Conservation (phyloP, 1,140 invertebrate species). For the Heliothis subflexa region DNA sequence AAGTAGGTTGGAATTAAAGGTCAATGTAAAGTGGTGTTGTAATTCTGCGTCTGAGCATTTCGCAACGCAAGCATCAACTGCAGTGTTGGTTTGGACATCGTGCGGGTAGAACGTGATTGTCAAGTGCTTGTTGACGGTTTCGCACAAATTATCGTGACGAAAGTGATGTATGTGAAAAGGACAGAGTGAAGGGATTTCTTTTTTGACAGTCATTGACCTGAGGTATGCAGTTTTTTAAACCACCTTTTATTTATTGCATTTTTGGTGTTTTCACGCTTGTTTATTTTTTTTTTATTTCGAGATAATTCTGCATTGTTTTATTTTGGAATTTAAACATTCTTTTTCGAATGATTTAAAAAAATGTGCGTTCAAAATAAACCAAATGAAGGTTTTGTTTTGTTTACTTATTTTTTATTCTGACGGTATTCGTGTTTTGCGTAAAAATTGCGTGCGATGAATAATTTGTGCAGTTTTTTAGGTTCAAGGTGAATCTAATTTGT, state of each 20-base stretch:
- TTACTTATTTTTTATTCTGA: constrained; percentile 3
- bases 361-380: neutral
- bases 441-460: constrained; percentile 4
- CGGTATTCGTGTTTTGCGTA: constrained; percentile 9
- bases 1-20: constrained; percentile 7
- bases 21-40: constrained; percentile 40
- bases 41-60: constrained; percentile 45
- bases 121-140: neutral
- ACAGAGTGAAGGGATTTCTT: constrained; percentile 29
- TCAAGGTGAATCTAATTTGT: constrained; percentile 1
- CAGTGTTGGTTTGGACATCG: constrained; percentile 33
- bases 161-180: constrained; percentile 30
- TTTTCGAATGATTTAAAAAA: neutral
- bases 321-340: too few species aligned
- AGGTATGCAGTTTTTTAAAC: constrained; percentile 6
- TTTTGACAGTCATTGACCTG: constrained; percentile 25
- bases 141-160: neutral
- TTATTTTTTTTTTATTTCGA: constrained; percentile 2
- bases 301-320: neutral
- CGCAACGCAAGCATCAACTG: constrained; percentile 36
- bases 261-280: neutral
- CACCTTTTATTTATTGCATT: neutral
- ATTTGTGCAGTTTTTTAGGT: constrained; percentile 21
- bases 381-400: constrained; percentile 4
- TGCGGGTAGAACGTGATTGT: constrained; percentile 7